phyloP scores from a whole-genome alignment of 2,797 vertebrate species.

The Denticeps clupeoides region DNA sequence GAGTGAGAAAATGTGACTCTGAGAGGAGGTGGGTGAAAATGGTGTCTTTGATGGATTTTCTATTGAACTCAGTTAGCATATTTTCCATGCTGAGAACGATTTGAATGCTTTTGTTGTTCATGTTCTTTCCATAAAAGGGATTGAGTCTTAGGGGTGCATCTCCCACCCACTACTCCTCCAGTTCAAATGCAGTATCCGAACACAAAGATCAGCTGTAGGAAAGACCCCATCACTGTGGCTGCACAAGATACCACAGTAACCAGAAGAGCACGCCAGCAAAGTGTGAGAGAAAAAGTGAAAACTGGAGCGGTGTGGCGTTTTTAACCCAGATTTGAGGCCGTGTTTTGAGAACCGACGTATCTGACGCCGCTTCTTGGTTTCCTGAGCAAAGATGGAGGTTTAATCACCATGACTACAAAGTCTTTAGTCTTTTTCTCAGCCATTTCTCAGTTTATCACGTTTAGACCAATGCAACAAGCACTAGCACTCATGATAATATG shows the following conservation, averaged over 20 bases:
- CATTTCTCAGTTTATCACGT: conserved; percentile 2
- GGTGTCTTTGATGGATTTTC: conserved; percentile 1
- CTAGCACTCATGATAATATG: too few species aligned
- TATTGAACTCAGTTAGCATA: conserved; percentile 12
- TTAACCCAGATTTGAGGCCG: background rate
- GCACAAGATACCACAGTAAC: conserved; percentile 3
- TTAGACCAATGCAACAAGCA: conserved; percentile 2
- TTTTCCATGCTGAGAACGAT: conserved; percentile 25
- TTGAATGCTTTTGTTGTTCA: conserved; percentile 18
- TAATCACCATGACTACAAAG: background rate
- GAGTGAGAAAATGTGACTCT: too few species aligned
- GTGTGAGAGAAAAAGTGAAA: background rate
- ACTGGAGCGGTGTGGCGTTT: background rate
- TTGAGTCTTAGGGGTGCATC: conserved; percentile 19
- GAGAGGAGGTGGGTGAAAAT: too few species aligned
- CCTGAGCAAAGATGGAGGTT: too few species aligned
- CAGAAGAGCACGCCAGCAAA: background rate
- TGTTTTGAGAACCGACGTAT: background rate
- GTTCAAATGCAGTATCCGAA: conserved; percentile 15
- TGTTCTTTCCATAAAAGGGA: conserved; percentile 4
- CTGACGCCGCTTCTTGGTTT: too few species aligned
- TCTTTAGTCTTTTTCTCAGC: background rate
- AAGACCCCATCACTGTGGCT: conserved; percentile 28
- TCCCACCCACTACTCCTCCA: conserved; percentile 2
- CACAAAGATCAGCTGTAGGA: conserved; percentile 16